A percentile compares a stretch with the other conserved stretches of the same genome.
These are phyloP conservation scores for Habrosyne pyritoides DNA, from an alignment of 2,888 invertebrate species.

Conservation along the genomic window DNA sequence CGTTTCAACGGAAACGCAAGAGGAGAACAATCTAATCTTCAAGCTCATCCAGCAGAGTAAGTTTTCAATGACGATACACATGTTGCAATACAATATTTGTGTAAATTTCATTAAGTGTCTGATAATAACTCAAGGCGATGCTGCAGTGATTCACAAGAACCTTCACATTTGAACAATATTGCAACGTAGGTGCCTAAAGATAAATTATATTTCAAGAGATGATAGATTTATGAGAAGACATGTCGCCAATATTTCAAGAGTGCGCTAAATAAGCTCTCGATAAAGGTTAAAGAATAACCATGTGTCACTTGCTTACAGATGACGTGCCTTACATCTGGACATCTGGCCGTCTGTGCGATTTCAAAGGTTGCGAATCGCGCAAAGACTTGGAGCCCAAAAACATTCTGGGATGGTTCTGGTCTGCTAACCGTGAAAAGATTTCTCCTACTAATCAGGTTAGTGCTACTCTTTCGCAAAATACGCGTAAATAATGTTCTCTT, in stretches of 20 bases:
- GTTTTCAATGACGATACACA: constrained; percentile 34
- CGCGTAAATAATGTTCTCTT: constrained; percentile 13
- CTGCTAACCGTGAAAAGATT: constrained; percentile 93
- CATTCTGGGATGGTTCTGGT: constrained; percentile 96
- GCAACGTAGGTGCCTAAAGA: not conserved
- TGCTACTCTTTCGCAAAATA: not conserved
- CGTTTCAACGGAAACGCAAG: constrained; percentile 94
- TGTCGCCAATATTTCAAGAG: not conserved
- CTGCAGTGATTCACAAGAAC: not conserved
- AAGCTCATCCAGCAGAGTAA: constrained; percentile 93
- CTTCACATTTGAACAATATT: constrained; percentile 6
- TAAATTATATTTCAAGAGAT: not conserved
- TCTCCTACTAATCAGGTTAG: constrained; percentile 89
- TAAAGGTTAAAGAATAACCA: not conserved
- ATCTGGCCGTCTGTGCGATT: constrained; percentile 95
- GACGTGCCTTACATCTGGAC: constrained; percentile 97
- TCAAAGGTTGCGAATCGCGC: constrained; percentile 95
- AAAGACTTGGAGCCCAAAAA: constrained; percentile 93
- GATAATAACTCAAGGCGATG: constrained; percentile 5
- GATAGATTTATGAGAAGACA: not conserved
- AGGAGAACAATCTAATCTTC: constrained; percentile 95
- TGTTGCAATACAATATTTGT: constrained; percentile 5
- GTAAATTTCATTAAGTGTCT: not conserved
- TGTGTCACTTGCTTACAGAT: constrained; percentile 75
- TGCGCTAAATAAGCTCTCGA: not conserved